These are phyloP conservation scores for Stenotaenia linearis DNA, from an alignment of 2,888 invertebrate species.

Conservation along the genomic window DNA sequence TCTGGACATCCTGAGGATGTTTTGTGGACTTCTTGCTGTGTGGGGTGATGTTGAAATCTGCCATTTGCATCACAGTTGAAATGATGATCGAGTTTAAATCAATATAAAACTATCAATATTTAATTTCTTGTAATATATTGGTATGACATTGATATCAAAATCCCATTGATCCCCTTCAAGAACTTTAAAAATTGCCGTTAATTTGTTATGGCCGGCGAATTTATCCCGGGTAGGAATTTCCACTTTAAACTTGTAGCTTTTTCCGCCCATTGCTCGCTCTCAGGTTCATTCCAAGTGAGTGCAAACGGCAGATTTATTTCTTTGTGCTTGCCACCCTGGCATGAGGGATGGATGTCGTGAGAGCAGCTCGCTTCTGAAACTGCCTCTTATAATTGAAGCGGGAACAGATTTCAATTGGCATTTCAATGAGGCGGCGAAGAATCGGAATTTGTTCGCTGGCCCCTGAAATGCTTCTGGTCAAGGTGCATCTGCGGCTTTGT, in stretches of 20 bases:
- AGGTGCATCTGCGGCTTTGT: not conserved
- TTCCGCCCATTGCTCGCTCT: not conserved
- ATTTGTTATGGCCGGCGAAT: not conserved
- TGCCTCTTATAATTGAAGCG: slow-evolving; percentile 9
- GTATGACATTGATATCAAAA: too few species aligned
- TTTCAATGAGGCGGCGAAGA: slow-evolving; percentile 1
- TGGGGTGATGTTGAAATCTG: too few species aligned
- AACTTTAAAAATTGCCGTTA: not conserved
- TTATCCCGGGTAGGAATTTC: not conserved
- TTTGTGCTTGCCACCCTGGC: slow-evolving; percentile 9
- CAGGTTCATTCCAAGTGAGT: slow-evolving; percentile 4
- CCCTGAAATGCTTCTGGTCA: not conserved
- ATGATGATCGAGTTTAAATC: too few species aligned
- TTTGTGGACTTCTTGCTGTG: too few species aligned
- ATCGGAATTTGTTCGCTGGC: not conserved
- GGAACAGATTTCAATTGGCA: slow-evolving; percentile 4
- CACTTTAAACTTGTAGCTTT: slow-evolving; percentile 9
- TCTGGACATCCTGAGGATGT: too few species aligned
- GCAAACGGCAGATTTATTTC: slow-evolving; percentile 9
- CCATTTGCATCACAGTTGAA: too few species aligned
- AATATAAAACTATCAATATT: too few species aligned
- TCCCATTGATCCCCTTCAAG: too few species aligned
- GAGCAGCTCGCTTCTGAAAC: not conserved
- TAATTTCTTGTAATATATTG: too few species aligned
- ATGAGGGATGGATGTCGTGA: not conserved